Conservation (phyloP, 2,888 invertebrate species). For the Dermolepida albohirtum region DNA sequence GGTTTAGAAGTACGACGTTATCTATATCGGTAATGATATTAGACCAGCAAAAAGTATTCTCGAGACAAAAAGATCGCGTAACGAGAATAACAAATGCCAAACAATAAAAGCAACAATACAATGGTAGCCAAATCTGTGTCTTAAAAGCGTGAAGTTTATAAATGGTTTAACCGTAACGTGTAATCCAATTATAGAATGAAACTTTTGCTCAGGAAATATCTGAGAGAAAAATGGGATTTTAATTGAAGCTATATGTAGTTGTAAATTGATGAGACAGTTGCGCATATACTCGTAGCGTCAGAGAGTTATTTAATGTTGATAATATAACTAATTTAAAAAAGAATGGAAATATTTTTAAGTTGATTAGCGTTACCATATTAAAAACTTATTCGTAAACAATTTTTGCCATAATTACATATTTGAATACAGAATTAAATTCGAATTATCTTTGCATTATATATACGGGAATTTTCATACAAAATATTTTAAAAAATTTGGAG, state of each 20-base stretch:
- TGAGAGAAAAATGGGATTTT: constrained; percentile 40
- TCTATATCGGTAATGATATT: no score
- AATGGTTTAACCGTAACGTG: constrained; percentile 35
- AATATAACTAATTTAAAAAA: not conserved
- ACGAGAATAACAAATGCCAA: constrained; percentile 27
- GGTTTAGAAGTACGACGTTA: no score
- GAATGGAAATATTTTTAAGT: no score
- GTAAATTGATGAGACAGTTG: constrained; percentile 35
- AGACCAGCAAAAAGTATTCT: constrained; percentile 10
- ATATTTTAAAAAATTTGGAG: no score
- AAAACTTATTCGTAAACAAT: no score
- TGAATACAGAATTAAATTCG: no score
- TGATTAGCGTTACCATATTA: no score
- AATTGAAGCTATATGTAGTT: constrained; percentile 33
- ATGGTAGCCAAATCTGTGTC: constrained; percentile 18
- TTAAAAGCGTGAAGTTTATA: constrained; percentile 34
- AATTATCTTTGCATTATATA: no score
- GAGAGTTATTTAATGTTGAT: constrained; percentile 4
- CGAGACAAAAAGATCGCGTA: constrained; percentile 22
- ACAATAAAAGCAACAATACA: constrained; percentile 31
- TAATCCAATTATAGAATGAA: constrained; percentile 44
- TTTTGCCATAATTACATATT: no score
- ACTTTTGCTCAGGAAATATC: constrained; percentile 39
- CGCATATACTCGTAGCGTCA: constrained; percentile 1
- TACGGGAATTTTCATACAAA: no score